A percentile compares a stretch with the other conserved stretches of the same genome.
Evolutionary conservation across 1,140 invertebrate species (phyloP).

Genomic region (Hyles vespertilio): DNA sequence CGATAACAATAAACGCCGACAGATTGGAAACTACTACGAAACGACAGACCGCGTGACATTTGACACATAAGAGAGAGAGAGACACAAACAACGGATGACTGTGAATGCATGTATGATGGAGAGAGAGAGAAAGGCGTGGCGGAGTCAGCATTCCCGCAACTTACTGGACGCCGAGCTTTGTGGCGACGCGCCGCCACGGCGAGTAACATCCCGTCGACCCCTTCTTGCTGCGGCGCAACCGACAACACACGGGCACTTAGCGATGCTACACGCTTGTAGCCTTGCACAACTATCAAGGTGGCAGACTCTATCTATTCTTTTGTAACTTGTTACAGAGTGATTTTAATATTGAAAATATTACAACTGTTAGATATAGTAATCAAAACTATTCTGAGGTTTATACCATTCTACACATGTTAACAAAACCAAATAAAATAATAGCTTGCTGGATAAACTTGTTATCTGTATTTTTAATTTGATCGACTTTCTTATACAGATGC

Average conservation of each 20-base stretch:
- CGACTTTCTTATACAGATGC: too few relatives aligned
- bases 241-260: conserved; percentile 43
- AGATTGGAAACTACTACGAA: too few relatives aligned
- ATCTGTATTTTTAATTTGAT: too few relatives aligned
- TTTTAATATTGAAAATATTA: not conserved
- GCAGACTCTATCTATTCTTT: conserved; percentile 1
- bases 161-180: conserved; percentile 96
- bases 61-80: conserved; percentile 28
- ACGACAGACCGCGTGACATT: conserved; percentile 11
- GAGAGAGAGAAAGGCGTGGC: conserved; percentile 44
- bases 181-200: conserved; percentile 92
- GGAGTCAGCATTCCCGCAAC: conserved; percentile 73
- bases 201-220: conserved; percentile 83
- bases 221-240: conserved; percentile 76
- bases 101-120: conserved; percentile 45
- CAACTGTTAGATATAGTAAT: too few relatives aligned
- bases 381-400: too few relatives aligned
- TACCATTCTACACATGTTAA: too few relatives aligned
- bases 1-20: too few relatives aligned
- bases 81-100: conserved; percentile 30
- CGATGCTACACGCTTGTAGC: conserved; percentile 10
- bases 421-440: too few relatives aligned
- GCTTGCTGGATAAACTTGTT: too few relatives aligned
- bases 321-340: not conserved
- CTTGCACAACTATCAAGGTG: conserved; percentile 23